Evolutionary conservation across 2,797 vertebrate genomes (phyloP).

Genomic region (Sebastes hopkinsi): DNA sequence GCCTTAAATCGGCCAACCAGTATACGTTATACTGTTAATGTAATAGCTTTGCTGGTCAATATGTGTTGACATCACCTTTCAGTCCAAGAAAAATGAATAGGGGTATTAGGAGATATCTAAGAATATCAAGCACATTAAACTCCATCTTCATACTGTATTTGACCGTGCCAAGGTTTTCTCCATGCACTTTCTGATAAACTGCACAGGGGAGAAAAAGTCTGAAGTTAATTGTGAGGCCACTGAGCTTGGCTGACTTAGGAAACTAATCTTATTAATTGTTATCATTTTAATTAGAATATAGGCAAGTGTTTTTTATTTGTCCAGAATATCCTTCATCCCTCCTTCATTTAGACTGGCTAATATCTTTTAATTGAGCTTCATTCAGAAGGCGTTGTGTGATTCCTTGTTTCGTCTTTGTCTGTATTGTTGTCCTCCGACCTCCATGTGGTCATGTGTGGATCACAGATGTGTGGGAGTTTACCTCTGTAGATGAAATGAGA

Average conservation of each 20-base stretch:
- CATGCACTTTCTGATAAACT: conserved; percentile 23
- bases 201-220: background rate
- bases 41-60: background rate
- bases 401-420: conserved; percentile 12
- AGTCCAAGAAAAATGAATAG: background rate
- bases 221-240: conserved; percentile 33
- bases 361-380: conserved; percentile 47
- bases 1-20: background rate
- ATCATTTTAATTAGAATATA: conserved; percentile 54
- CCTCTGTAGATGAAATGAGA: conserved; percentile 64
- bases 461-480: conserved; percentile 37
- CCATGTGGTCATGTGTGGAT: conserved; percentile 34
- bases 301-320: conserved; percentile 33
- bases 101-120: background rate
- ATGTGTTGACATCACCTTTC: background rate
- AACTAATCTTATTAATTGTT: conserved; percentile 44
- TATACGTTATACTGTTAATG: background rate
- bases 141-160: background rate
- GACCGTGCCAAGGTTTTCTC: conserved; percentile 1
- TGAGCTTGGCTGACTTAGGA: conserved; percentile 14
- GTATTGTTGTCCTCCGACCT: conserved; percentile 46
- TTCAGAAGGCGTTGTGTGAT: conserved; percentile 7
- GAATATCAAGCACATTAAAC: background rate
- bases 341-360: conserved; percentile 25
- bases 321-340: conserved; percentile 17